These are phyloP conservation scores for Therioaphis trifolii DNA, from an alignment of 2,888 invertebrate genomes.

Conservation along the genomic window DNA sequence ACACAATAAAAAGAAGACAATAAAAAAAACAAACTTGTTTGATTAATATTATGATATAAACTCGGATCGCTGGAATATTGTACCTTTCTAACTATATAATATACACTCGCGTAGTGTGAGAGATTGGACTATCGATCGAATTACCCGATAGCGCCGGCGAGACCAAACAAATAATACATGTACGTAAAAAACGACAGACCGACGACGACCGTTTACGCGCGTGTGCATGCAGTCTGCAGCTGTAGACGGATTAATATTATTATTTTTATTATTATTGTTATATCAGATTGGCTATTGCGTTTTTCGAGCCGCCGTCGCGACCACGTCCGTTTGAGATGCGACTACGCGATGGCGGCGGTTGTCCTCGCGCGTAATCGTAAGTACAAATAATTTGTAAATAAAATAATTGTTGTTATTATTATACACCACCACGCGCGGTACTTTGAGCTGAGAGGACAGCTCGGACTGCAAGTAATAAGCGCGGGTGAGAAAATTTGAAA, in stretches of 20 bases:
- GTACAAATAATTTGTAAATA: too few species aligned
- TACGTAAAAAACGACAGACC: conserved; percentile 49
- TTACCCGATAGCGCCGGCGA: conserved; percentile 34
- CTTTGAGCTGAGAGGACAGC: too few species aligned
- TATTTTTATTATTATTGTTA: neutral
- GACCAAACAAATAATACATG: conserved; percentile 8
- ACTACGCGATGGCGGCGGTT: neutral
- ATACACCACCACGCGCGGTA: too few species aligned
- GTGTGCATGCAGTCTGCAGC: neutral
- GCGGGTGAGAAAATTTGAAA: too few species aligned
- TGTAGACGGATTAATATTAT: conserved; percentile 4
- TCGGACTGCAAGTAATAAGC: too few species aligned
- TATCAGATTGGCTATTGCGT: conserved; percentile 18
- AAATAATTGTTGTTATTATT: too few species aligned
- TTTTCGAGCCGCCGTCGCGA: conserved; percentile 14
- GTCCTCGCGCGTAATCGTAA: too few species aligned
- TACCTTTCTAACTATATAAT: too few species aligned
- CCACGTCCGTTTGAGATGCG: neutral
- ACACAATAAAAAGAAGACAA: neutral
- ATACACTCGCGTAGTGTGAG: neutral
- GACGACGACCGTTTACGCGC: neutral
- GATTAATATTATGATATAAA: neutral
- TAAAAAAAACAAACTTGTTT: conserved; percentile 6
- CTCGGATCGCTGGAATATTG: too few species aligned
- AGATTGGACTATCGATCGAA: conserved; percentile 37